Conservation (phyloP, 2,113 vertebrate genomes). For the Cynopterus brachyotis region DNA sequence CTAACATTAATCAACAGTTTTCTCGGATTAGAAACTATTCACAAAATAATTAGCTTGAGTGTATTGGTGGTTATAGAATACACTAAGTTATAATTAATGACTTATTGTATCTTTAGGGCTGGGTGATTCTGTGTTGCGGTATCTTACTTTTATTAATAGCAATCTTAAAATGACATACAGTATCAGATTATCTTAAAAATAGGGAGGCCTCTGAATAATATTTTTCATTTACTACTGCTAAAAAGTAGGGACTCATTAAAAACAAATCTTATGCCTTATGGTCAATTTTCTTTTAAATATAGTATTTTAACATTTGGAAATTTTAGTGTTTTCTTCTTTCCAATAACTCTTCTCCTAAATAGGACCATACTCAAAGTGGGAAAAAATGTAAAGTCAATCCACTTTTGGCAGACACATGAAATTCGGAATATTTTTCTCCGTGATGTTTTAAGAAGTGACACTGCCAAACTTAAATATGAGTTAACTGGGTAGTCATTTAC, state of each 20-base stretch:
- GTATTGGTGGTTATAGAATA: background rate
- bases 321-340: background rate
- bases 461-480: background rate
- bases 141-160: background rate
- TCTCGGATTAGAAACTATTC: background rate
- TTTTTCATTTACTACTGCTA: background rate
- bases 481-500: background rate
- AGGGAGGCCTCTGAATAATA: background rate
- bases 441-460: background rate
- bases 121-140: background rate
- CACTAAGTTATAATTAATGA: background rate
- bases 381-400: background rate
- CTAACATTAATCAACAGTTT: background rate
- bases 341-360: background rate
- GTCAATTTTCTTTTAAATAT: background rate
- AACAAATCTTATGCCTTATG: background rate
- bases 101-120: background rate
- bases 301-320: background rate
- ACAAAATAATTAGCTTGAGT: background rate
- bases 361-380: background rate
- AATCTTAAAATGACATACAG: background rate
- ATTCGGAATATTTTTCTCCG: conserved; percentile 13
- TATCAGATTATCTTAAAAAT: background rate
- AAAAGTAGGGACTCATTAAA: background rate
- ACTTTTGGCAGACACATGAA: background rate